These are phyloP conservation scores for Drosophila vallismaia DNA, from an alignment of 2,888 invertebrate genomes.

Conservation along the genomic window DNA sequence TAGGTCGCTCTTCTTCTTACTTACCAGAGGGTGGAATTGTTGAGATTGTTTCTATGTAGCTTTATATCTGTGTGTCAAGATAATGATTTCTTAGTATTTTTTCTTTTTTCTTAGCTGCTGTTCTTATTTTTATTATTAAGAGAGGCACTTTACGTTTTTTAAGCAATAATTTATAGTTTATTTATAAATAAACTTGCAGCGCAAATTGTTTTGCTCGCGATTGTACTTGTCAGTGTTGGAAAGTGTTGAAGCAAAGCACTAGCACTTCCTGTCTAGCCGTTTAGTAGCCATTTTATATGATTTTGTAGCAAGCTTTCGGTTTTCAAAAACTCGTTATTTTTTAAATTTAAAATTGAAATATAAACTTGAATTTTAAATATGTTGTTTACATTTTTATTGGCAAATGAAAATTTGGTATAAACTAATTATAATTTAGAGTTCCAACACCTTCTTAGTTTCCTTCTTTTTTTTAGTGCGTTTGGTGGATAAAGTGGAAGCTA, in stretches of 20 bases:
- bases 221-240: constrained; percentile 2
- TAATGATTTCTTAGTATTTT: background rate
- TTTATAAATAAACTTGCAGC: constrained; percentile 16
- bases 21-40: constrained; percentile 4
- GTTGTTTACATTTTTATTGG: background rate
- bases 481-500: background rate
- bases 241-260: background rate
- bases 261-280: background rate
- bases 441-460: background rate
- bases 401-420: background rate
- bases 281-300: background rate
- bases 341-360: background rate
- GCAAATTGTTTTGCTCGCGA: constrained; percentile 12
- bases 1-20: constrained; percentile 24
- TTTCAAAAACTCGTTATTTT: background rate
- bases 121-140: background rate
- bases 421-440: background rate
- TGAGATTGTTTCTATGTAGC: background rate
- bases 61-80: background rate
- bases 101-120: no score
- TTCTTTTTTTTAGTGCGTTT: background rate
- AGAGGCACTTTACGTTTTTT: background rate
- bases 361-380: background rate
- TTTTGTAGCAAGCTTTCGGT: background rate
- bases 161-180: constrained; percentile 3